These are phyloP conservation scores for Sciurus vulgaris DNA, from an alignment of 2,797 vertebrate species.

Conservation along the genomic window DNA sequence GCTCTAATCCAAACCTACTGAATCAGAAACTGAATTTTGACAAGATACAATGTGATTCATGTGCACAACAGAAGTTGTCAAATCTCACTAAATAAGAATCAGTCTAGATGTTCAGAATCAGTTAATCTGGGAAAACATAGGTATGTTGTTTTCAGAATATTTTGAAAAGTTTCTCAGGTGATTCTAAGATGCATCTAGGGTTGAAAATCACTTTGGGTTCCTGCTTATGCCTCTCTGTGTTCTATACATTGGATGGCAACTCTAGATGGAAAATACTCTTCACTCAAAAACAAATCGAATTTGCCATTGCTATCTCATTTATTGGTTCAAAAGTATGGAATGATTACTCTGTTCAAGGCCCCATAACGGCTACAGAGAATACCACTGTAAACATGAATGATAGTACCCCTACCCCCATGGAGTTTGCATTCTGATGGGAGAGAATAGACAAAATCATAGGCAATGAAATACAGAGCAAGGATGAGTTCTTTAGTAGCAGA, in stretches of 20 bases:
- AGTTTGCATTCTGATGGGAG: background rate
- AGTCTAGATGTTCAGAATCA: background rate
- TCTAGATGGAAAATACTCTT: background rate
- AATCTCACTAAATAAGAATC: background rate
- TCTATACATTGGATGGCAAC: background rate
- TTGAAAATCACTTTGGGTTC: background rate
- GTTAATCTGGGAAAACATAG: background rate
- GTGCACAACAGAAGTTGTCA: background rate
- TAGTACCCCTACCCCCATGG: background rate
- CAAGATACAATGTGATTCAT: background rate
- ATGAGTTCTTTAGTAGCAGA: slow-evolving; percentile 15
- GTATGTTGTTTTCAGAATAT: background rate
- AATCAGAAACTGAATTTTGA: slow-evolving; percentile 6
- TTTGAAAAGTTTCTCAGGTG: background rate
- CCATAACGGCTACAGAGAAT: background rate
- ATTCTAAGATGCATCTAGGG: background rate
- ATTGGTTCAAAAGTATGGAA: background rate
- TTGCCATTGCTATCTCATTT: background rate
- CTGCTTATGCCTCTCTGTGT: background rate
- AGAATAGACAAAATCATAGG: slow-evolving; percentile 18
- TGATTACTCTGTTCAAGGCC: background rate
- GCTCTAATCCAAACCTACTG: background rate
- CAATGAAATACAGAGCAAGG: background rate
- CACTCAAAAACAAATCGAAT: slow-evolving; percentile 1
- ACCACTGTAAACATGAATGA: background rate